Base-by-base conservation (phyloP, 2,888 invertebrate species). In the Boloria euphrosyne region DNA sequence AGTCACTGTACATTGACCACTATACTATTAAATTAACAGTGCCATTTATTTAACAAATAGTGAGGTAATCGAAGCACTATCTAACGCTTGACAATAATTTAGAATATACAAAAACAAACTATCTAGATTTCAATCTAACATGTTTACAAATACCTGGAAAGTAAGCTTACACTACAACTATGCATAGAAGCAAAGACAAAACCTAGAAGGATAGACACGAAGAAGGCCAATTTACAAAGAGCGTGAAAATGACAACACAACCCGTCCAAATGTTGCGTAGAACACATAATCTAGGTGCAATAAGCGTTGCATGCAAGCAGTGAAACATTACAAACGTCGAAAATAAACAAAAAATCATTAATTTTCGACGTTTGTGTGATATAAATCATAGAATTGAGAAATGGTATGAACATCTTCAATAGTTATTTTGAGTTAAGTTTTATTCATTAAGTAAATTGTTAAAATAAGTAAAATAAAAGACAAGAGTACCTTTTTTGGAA, bases 171-270 rank as follows among this genome's bases (percentile, higher is more conserved):
- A 80, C 76, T 75, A 79, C 75, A 80, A 80, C 81, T 83, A 85
- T 80, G 86, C 87, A 83, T 73, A 82, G 78, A 78, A 88, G 87
- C 87, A 79, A 78, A 84, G 80, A 82, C 78, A 78, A 76, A 74
- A 74, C 77, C 75, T 78, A 75, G 78, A 75, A 77, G 55, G 71
- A 65, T 57, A 80, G 79, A 85, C 73, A 82, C 81, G 79, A 71
- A 83, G 75, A 82, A 82, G 84, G 87, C 84, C 84, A 85, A 80
- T 75, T 70, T 76, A 82, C 78, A 80, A 71, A 83, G 76, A 86
- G 82, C 80, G 84, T 86, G 85, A 80, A 79, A 76, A 84, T 88
- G 89, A 86, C 80, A 78, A 80, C 84, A 85, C 86, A 89, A 88
- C 94, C 92, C 80, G 80, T 83, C 78, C 78, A 78, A 78, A 75